phyloP scores from a whole-genome alignment of 2,888 invertebrate genomes.

The Prionchulus punctatus region DNA sequence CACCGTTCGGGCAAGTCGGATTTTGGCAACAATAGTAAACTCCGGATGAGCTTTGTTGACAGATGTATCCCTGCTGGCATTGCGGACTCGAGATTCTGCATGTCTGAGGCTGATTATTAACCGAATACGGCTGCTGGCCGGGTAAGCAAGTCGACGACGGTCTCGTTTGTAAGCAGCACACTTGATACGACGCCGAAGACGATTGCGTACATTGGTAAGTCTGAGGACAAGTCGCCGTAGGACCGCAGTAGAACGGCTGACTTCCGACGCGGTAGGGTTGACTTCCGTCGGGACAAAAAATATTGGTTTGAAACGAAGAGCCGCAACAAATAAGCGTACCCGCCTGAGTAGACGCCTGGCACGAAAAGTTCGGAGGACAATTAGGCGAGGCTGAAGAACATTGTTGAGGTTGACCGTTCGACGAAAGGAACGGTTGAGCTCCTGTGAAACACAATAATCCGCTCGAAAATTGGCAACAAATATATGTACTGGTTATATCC shows the following conservation, averaged over 20 bases:
- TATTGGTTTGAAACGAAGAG: not conserved
- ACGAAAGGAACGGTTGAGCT: not conserved
- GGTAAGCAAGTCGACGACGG: not conserved
- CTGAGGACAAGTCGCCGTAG: not conserved
- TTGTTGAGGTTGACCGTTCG: not conserved
- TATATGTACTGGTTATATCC: not conserved
- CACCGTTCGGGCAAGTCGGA: slow-evolving; percentile 5
- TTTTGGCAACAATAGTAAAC: slow-evolving; percentile 6
- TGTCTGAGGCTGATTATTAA: not conserved
- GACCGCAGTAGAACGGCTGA: not conserved
- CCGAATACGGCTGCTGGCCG: not conserved
- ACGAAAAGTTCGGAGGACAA: not conserved
- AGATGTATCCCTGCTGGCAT: not conserved
- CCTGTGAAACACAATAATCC: not conserved
- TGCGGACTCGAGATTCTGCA: not conserved
- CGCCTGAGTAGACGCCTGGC: not conserved
- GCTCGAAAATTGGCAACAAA: not conserved
- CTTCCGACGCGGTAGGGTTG: not conserved
- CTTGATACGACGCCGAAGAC: not conserved
- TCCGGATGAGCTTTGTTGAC: not conserved
- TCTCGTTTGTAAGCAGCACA: not conserved
- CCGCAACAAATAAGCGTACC: not conserved
- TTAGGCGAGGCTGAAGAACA: not conserved
- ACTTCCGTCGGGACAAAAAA: not conserved
- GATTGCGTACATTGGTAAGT: not conserved